phyloP scores from a whole-genome alignment of 2,888 invertebrate genomes.

The Thereva nobilitata region DNA sequence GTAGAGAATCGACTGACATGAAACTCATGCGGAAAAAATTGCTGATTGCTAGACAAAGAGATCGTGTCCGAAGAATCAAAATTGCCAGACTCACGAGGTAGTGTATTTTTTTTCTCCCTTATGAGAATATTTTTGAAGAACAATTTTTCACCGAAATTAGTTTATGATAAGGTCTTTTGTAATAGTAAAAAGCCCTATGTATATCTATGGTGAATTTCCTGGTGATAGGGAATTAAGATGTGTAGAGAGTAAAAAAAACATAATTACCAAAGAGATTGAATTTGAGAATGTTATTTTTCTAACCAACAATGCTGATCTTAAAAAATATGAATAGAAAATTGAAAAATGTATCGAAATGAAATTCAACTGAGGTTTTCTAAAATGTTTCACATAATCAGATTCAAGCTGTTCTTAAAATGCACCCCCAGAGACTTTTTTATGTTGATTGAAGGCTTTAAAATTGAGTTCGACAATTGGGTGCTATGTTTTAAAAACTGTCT shows the following conservation, averaged over 20 bases:
- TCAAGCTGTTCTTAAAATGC: too few species aligned
- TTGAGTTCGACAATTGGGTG: conserved; percentile 14
- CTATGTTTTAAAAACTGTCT: conserved; percentile 22
- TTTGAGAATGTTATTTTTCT: too few species aligned
- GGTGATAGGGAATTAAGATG: too few species aligned
- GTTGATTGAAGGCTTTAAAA: background rate
- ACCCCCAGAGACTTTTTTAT: background rate
- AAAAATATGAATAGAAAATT: too few species aligned
- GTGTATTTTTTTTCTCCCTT: conserved; percentile 44
- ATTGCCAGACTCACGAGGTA: conserved; percentile 59
- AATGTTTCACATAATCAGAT: too few species aligned
- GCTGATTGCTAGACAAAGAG: conserved; percentile 55
- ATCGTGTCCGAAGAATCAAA: conserved; percentile 55
- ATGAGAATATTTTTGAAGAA: conserved; percentile 27
- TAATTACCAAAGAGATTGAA: too few species aligned
- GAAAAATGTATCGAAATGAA: too few species aligned
- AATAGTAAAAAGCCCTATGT: conserved; percentile 14
- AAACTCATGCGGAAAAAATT: conserved; percentile 56
- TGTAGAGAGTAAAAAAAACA: too few species aligned
- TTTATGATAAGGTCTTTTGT: background rate
- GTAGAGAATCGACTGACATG: conserved; percentile 53
- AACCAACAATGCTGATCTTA: too few species aligned
- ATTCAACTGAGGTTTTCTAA: too few species aligned
- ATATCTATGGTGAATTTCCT: too few species aligned
- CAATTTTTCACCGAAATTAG: conserved; percentile 12